Conservation (phyloP, 2,888 invertebrate species). For the Perdita meconis region DNA sequence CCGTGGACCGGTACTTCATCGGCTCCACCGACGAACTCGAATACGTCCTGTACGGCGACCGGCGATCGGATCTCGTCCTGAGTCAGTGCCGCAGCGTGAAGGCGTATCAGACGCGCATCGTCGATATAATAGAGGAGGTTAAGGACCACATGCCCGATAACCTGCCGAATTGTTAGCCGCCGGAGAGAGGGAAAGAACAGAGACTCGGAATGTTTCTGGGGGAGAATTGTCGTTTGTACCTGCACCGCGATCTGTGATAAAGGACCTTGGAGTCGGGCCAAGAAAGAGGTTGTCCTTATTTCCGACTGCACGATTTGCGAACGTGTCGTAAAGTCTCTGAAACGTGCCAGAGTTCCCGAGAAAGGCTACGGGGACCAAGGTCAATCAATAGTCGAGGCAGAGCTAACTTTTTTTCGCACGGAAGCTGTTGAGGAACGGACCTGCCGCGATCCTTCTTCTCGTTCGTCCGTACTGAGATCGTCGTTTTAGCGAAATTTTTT, state of each 20-base stretch:
- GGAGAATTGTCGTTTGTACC: conserved; percentile 23
- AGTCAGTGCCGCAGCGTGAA: conserved; percentile 46
- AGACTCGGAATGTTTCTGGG: background rate
- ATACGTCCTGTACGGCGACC: conserved; percentile 53
- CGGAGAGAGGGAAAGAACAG: too few species aligned
- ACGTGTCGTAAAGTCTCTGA: conserved; percentile 22
- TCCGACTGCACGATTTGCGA: conserved; percentile 36
- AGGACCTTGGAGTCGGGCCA: conserved; percentile 37
- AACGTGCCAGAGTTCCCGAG: conserved; percentile 16
- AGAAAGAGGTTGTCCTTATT: conserved; percentile 13
- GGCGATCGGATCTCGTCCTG: conserved; percentile 54
- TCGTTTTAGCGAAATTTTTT: too few species aligned
- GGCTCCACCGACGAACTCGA: conserved; percentile 47
- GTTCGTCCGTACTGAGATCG: background rate
- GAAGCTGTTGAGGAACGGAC: background rate
- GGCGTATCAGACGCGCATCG: conserved; percentile 56
- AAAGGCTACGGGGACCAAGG: conserved; percentile 34
- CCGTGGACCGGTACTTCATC: conserved; percentile 50
- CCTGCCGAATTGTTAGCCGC: conserved; percentile 33
- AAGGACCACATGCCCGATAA: conserved; percentile 59
- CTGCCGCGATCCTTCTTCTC: background rate
- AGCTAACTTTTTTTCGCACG: conserved; percentile 6
- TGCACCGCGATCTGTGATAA: conserved; percentile 46
- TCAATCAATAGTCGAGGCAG: conserved; percentile 37
- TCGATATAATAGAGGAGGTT: conserved; percentile 67